Conservation (phyloP, 2,113 vertebrate species). For the Lepisosteus oculatus region DNA sequence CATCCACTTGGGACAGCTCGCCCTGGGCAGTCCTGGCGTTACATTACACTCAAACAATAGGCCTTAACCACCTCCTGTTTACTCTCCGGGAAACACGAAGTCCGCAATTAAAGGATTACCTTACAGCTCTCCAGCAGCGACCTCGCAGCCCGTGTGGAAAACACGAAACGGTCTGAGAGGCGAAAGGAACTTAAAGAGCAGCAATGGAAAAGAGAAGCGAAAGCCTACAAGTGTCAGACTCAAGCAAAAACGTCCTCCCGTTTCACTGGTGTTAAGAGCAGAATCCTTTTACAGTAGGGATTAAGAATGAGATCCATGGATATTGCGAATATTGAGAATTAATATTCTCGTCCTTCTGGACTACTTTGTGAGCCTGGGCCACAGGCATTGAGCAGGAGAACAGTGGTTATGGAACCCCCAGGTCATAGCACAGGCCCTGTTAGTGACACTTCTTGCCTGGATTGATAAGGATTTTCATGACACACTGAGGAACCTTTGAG, state of each 20-base stretch:
- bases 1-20: constrained; percentile 47
- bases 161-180: constrained; percentile 18
- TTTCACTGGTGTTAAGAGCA: not conserved
- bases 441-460: too few relatives aligned
- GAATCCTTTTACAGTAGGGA: too few relatives aligned
- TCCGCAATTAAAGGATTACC: constrained; percentile 70
- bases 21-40: constrained; percentile 57
- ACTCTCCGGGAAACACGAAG: constrained; percentile 66
- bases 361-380: too few relatives aligned
- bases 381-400: too few relatives aligned
- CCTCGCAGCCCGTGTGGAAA: constrained; percentile 37
- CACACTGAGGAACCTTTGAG: too few relatives aligned
- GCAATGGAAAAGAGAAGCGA: constrained; percentile 23
- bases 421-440: too few relatives aligned
- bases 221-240: constrained; percentile 29
- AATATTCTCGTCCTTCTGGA: too few relatives aligned
- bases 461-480: too few relatives aligned
- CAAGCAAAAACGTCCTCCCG: constrained; percentile 24
- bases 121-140: constrained; percentile 58
- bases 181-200: constrained; percentile 40
- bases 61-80: constrained; percentile 68
- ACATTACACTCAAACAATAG: constrained; percentile 71
- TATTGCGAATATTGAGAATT: too few relatives aligned
- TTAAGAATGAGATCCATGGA: too few relatives aligned
- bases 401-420: too few relatives aligned